These are phyloP conservation scores for Ochropleura leucogaster DNA, from an alignment of 2,888 invertebrate genomes.

Conservation along the genomic window DNA sequence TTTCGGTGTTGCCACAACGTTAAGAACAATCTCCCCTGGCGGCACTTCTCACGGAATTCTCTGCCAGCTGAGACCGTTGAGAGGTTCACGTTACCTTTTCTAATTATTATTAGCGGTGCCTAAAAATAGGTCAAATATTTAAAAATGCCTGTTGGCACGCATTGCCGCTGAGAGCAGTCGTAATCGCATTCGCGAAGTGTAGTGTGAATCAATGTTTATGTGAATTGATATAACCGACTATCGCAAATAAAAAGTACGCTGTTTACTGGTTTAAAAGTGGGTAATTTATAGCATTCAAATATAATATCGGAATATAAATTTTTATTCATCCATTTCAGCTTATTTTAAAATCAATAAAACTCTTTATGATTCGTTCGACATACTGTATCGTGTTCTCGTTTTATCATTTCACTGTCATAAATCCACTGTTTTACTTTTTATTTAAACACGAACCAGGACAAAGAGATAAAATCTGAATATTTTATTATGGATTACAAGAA, in stretches of 20 bases:
- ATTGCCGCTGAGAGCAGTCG: conserved; percentile 79
- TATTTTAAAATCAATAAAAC: conserved; percentile 34
- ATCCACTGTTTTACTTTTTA: conserved; percentile 54
- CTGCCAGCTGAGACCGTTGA: conserved; percentile 82
- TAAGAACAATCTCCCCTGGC: conserved; percentile 67
- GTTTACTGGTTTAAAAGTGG: conserved; percentile 13
- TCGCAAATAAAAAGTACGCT: conserved; percentile 22
- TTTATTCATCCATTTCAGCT: conserved; percentile 7
- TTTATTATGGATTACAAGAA: conserved; percentile 57
- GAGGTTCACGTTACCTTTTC: conserved; percentile 89
- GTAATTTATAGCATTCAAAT: conserved; percentile 17
- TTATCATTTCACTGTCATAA: conserved; percentile 22
- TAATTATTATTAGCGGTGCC: conserved; percentile 89
- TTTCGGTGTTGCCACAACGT: conserved; percentile 72
- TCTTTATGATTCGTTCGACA: conserved; percentile 37
- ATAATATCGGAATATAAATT: conserved; percentile 1
- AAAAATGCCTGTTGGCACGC: conserved; percentile 87
- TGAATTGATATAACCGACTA: conserved; percentile 53
- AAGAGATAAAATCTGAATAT: conserved; percentile 53
- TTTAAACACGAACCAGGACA: conserved; percentile 48
- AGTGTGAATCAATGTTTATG: conserved; percentile 69
- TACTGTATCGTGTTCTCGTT: conserved; percentile 23
- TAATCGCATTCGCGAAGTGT: conserved; percentile 80
- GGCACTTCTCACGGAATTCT: conserved; percentile 72
- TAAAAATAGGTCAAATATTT: conserved; percentile 90